Evolutionary conservation across 2,888 invertebrate species (phyloP).

Genomic region (Eupithecia subfuscata): DNA sequence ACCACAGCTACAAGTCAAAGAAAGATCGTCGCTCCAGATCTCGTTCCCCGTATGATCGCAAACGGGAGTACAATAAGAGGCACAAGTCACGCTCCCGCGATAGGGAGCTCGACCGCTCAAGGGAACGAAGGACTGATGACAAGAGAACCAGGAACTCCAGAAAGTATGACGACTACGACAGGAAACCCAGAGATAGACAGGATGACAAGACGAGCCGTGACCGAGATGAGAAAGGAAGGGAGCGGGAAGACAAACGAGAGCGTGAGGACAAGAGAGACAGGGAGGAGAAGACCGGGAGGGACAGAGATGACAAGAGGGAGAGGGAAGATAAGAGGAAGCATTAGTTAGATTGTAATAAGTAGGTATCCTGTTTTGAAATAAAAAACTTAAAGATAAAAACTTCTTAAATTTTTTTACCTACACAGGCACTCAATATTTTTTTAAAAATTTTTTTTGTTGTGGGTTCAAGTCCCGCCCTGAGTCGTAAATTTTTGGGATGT

Average conservation of each 20-base stretch:
- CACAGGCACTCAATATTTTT: not conserved
- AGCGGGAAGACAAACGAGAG: slow-evolving; percentile 33
- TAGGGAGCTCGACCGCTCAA: slow-evolving; percentile 70
- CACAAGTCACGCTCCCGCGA: slow-evolving; percentile 79
- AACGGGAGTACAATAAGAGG: slow-evolving; percentile 74
- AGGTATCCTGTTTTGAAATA: slow-evolving; percentile 12
- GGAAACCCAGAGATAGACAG: slow-evolving; percentile 71
- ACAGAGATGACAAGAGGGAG: slow-evolving; percentile 33
- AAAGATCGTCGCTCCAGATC: slow-evolving; percentile 77
- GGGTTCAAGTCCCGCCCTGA: too few relatives aligned
- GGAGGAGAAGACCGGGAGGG: slow-evolving; percentile 30
- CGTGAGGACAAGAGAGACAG: slow-evolving; percentile 32
- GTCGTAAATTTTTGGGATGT: too few relatives aligned
- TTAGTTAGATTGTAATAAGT: slow-evolving; percentile 27
- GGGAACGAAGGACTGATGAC: slow-evolving; percentile 73
- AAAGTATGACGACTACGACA: slow-evolving; percentile 80
- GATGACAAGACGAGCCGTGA: slow-evolving; percentile 56
- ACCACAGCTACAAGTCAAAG: slow-evolving; percentile 77
- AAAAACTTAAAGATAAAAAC: slow-evolving; percentile 6
- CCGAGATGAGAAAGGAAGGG: slow-evolving; percentile 30
- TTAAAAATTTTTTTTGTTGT: too few relatives aligned
- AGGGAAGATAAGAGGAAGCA: slow-evolving; percentile 41
- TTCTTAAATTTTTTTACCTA: not conserved
- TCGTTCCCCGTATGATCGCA: slow-evolving; percentile 79
- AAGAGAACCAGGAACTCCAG: slow-evolving; percentile 69